Conservation (phyloP, 2,113 vertebrate genomes). For the Oxyruncus cristatus region DNA sequence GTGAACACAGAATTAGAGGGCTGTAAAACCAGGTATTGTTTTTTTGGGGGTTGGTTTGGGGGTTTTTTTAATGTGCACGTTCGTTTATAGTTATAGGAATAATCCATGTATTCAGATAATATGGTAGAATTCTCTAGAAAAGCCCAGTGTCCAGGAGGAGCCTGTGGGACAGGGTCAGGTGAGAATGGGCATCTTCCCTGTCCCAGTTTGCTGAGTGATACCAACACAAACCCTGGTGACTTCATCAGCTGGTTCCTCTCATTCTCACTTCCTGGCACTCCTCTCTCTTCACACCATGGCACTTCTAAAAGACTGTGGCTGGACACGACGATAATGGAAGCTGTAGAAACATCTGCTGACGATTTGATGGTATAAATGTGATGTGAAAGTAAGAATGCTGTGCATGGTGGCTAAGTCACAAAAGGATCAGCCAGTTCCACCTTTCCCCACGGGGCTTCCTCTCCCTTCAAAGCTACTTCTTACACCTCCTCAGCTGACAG, state of each 20-base stretch:
- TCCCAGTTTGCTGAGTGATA: background rate
- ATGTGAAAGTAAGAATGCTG: background rate
- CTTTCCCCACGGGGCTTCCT: background rate
- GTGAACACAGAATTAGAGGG: background rate
- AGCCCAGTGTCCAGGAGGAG: background rate
- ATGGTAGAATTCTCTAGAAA: background rate
- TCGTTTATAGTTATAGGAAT: background rate
- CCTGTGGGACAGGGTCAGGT: background rate
- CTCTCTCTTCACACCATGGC: background rate
- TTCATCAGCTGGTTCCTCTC: background rate
- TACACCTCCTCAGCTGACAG: background rate
- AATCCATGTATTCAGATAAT: accelerated
- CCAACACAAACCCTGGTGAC: accelerated
- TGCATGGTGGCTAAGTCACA: background rate
- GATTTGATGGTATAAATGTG: background rate
- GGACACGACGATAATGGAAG: background rate
- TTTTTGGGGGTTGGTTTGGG: background rate
- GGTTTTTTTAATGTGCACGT: accelerated
- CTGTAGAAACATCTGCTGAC: background rate
- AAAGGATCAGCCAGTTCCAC: background rate
- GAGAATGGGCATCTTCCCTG: background rate
- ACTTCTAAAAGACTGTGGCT: background rate
- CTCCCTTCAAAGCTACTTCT: background rate
- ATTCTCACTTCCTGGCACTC: background rate
- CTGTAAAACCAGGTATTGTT: background rate